Conservation (phyloP, 2,797 vertebrate genomes). For the Silurus aristotelis region DNA sequence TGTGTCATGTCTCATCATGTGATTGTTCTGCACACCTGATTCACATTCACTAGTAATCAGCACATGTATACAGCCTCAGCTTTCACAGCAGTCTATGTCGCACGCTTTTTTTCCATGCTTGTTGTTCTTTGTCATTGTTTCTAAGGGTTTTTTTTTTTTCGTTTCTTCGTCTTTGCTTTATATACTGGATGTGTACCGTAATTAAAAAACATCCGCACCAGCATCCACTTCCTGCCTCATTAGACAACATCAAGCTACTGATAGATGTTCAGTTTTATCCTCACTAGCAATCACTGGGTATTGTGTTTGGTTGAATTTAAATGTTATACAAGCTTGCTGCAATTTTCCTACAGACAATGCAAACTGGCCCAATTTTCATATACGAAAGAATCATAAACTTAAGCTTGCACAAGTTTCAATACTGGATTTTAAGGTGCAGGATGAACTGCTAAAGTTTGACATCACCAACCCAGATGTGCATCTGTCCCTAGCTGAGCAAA, state of each 20-base stretch:
- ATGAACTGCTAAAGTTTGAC: not conserved
- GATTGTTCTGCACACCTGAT: no score
- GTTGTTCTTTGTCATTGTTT: no score
- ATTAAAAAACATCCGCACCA: no score
- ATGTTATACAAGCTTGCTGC: not conserved
- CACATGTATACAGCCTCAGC: no score
- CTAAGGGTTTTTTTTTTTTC: no score
- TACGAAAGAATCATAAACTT: not conserved
- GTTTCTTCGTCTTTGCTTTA: no score
- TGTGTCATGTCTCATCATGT: no score
- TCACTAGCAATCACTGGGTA: not conserved
- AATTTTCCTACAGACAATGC: not conserved
- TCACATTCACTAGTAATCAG: no score
- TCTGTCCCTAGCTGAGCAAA: not conserved
- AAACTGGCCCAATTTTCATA: not conserved
- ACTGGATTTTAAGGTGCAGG: not conserved
- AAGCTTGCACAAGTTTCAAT: not conserved
- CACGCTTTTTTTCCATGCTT: no score
- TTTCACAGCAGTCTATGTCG: no score
- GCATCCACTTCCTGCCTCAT: no score
- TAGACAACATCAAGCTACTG: not conserved
- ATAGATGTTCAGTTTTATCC: not conserved
- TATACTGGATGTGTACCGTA: no score
- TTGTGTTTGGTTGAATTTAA: not conserved
- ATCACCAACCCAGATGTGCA: not conserved